Percentiles rank a stretch among this genome's conserved stretches.
These are phyloP conservation scores for Okamejei kenojei DNA, from an alignment of 2,797 vertebrate genomes.

Conservation along the genomic window DNA sequence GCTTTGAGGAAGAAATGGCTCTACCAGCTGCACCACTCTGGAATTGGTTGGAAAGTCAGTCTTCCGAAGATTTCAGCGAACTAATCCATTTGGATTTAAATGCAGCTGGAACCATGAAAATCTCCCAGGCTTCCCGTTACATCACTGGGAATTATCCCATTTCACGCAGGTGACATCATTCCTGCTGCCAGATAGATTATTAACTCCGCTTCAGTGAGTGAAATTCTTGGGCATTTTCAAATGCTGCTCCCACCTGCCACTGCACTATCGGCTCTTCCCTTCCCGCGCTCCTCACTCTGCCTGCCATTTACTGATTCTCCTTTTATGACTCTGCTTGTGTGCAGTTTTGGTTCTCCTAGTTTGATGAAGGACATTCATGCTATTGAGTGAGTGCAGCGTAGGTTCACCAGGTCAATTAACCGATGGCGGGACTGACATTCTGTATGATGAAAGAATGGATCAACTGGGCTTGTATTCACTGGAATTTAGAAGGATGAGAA, in stretches of 20 bases:
- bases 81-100: not conserved
- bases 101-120: not conserved
- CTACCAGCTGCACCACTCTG: no score
- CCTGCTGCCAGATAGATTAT: not conserved
- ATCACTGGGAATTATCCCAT: constrained; percentile 1
- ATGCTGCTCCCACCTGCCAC: not conserved
- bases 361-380: no score
- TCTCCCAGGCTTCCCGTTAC: not conserved
- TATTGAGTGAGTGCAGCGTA: no score
- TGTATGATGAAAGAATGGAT: no score
- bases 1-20: no score
- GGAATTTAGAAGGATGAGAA: no score
- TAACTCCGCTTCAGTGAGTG: not conserved
- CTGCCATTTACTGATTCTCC: not conserved
- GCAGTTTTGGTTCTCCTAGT: no score
- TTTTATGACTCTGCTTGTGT: no score
- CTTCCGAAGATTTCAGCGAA: not conserved
- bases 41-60: not conserved
- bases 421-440: no score
- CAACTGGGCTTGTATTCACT: no score
- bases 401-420: no score
- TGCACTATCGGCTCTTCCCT: not conserved
- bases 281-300: not conserved
- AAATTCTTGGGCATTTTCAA: not conserved
- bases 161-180: constrained; percentile 22